A percentile compares a stretch with the other conserved stretches of the same genome.
Conservation (phyloP, 2,888 invertebrate genomes). For the Synanthedon tipuliformis region DNA sequence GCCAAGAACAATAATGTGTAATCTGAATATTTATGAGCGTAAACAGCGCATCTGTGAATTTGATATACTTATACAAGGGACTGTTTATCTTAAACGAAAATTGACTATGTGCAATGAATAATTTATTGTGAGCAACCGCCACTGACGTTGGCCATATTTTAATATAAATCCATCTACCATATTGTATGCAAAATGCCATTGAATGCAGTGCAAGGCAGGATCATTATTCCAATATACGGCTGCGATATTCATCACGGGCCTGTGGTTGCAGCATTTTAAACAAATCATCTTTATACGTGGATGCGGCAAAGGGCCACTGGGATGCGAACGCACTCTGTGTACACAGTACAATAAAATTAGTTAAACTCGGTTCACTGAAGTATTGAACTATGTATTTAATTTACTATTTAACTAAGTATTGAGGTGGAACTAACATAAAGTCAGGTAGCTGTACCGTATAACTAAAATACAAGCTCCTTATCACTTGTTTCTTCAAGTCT, state of each 20-base stretch:
- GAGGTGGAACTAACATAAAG: no score
- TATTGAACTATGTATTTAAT: no score
- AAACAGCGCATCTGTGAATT: constrained; percentile 45
- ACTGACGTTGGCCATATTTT: constrained; percentile 67
- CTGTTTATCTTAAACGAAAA: constrained; percentile 62
- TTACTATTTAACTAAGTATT: no score
- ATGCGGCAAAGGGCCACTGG: constrained; percentile 13
- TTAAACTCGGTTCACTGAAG: no score
- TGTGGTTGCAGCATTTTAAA: constrained; percentile 60
- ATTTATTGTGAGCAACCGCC: constrained; percentile 64
- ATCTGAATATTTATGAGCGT: constrained; percentile 64
- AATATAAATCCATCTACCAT: constrained; percentile 69
- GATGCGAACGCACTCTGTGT: constrained; percentile 21
- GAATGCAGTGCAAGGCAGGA: constrained; percentile 65
- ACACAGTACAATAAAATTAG: neutral
- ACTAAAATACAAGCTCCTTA: no score
- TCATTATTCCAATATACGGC: constrained; percentile 66
- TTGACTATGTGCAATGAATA: constrained; percentile 66
- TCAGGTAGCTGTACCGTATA: no score
- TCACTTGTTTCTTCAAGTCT: no score
- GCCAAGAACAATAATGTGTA: constrained; percentile 61
- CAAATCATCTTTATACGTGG: constrained; percentile 64
- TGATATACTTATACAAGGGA: constrained; percentile 39
- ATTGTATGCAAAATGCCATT: constrained; percentile 71
- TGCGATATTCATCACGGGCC: constrained; percentile 63